Evolutionary conservation across 2,797 vertebrate species (phyloP).

Genomic region (Notolepis coatsorum): DNA sequence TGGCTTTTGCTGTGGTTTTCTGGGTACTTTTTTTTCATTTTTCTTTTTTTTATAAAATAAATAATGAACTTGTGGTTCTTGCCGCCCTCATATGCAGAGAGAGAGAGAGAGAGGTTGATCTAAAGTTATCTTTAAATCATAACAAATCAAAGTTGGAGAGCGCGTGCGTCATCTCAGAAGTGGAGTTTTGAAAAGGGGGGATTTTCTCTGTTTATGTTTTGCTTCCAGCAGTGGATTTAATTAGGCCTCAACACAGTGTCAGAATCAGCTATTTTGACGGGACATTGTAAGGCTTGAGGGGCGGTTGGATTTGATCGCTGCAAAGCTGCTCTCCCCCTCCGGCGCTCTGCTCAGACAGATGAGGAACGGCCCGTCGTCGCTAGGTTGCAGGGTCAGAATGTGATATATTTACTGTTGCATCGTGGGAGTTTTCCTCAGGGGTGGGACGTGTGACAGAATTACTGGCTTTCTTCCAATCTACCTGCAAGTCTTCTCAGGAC

Average conservation of each 20-base stretch:
- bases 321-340: constrained; percentile 45
- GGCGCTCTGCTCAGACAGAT: constrained; percentile 57
- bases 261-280: constrained; percentile 71
- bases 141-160: constrained; percentile 60
- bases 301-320: constrained; percentile 64
- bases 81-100: not conserved
- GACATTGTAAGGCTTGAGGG: constrained; percentile 38
- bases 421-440: constrained; percentile 51
- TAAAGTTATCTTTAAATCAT: constrained; percentile 61
- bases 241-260: constrained; percentile 67
- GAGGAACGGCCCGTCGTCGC: constrained; percentile 57
- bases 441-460: constrained; percentile 35
- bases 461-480: constrained; percentile 25
- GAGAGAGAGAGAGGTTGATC: constrained; percentile 1
- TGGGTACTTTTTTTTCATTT: constrained; percentile 37
- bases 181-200: constrained; percentile 48
- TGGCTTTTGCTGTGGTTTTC: constrained; percentile 29
- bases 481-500: too few species aligned
- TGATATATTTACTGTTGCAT: constrained; percentile 57
- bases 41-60: too few species aligned
- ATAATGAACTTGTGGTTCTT: too few species aligned
- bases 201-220: constrained; percentile 70
- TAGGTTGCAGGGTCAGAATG: constrained; percentile 39
- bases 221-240: constrained; percentile 69
- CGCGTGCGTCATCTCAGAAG: constrained; percentile 62